phyloP scores from a whole-genome alignment of 2,888 invertebrate species.

The Drosophila barbarae region DNA sequence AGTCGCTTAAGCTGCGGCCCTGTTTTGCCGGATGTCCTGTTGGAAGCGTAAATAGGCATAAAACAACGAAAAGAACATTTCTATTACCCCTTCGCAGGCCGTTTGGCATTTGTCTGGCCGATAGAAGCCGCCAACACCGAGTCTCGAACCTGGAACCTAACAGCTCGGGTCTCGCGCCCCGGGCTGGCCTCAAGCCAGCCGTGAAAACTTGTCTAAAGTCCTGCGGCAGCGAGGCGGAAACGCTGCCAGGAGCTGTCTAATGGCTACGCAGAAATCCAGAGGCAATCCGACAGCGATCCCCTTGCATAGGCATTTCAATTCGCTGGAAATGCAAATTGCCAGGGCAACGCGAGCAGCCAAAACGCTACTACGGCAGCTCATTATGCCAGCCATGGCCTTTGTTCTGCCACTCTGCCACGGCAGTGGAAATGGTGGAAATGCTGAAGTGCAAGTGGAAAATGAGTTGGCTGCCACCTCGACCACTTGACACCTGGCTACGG shows the following conservation, averaged over 20 bases:
- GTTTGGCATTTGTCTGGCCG: constrained; percentile 29
- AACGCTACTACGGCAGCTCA: constrained; percentile 59
- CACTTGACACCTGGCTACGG: constrained; percentile 51
- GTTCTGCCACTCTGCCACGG: constrained; percentile 33
- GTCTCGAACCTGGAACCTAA: neutral
- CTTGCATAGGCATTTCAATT: constrained; percentile 42
- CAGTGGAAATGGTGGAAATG: constrained; percentile 15
- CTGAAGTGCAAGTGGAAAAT: constrained; percentile 26
- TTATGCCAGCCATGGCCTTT: constrained; percentile 54
- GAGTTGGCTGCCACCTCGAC: constrained; percentile 50
- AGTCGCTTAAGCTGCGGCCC: constrained; percentile 64
- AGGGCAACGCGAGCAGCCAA: constrained; percentile 59
- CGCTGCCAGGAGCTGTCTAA: constrained; percentile 68
- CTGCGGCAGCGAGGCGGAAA: constrained; percentile 60
- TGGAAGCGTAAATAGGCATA: constrained; percentile 75
- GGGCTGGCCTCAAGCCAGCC: constrained; percentile 50
- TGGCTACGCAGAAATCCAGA: constrained; percentile 50
- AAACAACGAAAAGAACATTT: constrained; percentile 75
- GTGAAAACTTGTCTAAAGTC: constrained; percentile 71
- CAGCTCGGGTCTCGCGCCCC: neutral
- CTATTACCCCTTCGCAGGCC: constrained; percentile 54
- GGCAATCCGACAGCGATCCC: constrained; percentile 48
- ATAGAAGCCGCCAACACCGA: constrained; percentile 11
- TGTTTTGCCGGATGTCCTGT: constrained; percentile 71
- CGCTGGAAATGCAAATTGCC: constrained; percentile 62